Percentiles rank a stretch among this genome's conserved stretches.
Conservation (phyloP, 2,113 vertebrate species). For the Myanophis thanlyinensis region DNA sequence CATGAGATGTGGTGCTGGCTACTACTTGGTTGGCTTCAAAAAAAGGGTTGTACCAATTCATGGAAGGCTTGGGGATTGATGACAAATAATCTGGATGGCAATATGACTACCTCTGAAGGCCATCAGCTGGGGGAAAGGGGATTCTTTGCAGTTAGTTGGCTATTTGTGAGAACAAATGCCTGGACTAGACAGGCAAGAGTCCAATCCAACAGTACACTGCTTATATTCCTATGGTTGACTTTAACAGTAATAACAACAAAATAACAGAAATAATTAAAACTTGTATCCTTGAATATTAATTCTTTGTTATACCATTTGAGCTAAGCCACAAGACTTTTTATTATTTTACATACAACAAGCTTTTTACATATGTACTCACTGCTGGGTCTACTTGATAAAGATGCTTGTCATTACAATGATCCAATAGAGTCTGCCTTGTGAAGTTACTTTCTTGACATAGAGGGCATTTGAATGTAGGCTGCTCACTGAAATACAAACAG, state of each 20-base stretch:
- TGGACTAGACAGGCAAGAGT: neutral
- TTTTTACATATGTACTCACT: slow-evolving; percentile 67
- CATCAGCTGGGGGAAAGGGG: neutral
- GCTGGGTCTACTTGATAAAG: slow-evolving; percentile 73
- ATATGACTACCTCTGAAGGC: neutral
- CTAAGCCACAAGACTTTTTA: neutral
- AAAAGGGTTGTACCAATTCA: neutral
- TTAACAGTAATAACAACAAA: neutral
- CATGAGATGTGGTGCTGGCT: neutral
- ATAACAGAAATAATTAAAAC: neutral
- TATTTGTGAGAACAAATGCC: neutral
- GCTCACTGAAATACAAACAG: slow-evolving; percentile 62
- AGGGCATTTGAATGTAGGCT: slow-evolving; percentile 78
- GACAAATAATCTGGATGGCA: neutral
- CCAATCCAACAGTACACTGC: neutral
- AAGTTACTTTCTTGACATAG: slow-evolving; percentile 79
- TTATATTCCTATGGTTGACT: neutral
- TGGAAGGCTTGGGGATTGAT: neutral
- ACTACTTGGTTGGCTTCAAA: neutral
- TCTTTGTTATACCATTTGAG: neutral
- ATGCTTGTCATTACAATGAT: slow-evolving; percentile 82
- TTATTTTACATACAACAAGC: neutral
- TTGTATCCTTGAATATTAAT: neutral
- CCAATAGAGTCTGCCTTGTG: slow-evolving; percentile 75
- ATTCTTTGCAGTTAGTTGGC: neutral